phyloP scores from a whole-genome alignment of 2,888 invertebrate species.

The Phasia obesa region DNA sequence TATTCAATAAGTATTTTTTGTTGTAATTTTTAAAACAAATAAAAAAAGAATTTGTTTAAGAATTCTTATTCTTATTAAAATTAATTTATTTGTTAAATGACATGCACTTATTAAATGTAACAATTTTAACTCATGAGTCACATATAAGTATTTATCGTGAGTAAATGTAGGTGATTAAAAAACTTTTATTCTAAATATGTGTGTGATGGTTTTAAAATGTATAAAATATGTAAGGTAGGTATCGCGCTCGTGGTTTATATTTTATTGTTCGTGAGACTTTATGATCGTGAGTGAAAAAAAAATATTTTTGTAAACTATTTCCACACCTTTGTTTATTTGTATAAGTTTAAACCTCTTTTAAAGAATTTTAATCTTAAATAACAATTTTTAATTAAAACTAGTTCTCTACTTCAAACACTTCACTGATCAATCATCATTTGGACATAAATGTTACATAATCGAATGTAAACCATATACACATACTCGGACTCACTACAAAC shows the following conservation, averaged over 20 bases:
- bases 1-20: slow-evolving; percentile 18
- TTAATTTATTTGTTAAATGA: too few relatives aligned
- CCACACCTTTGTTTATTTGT: too few relatives aligned
- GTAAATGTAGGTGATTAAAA: not conserved
- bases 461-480: not conserved
- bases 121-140: not conserved
- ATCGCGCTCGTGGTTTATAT: too few relatives aligned
- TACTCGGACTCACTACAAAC: not conserved
- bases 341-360: too few relatives aligned
- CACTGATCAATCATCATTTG: slow-evolving; percentile 48
- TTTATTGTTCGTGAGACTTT: too few relatives aligned
- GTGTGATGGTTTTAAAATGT: too few relatives aligned
- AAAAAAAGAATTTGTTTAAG: too few relatives aligned
- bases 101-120: too few relatives aligned
- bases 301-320: too few relatives aligned
- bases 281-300: too few relatives aligned
- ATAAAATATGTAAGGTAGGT: too few relatives aligned
- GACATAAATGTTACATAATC: slow-evolving; percentile 43
- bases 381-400: slow-evolving; percentile 21
- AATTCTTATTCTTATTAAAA: too few relatives aligned
- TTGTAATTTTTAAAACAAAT: not conserved
- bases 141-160: not conserved
- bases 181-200: not conserved
- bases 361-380: not conserved
- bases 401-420: slow-evolving; percentile 6